Base-by-base conservation (phyloP, 1,140 invertebrate genomes). In the Drosophila sulfurigaster region DNA sequence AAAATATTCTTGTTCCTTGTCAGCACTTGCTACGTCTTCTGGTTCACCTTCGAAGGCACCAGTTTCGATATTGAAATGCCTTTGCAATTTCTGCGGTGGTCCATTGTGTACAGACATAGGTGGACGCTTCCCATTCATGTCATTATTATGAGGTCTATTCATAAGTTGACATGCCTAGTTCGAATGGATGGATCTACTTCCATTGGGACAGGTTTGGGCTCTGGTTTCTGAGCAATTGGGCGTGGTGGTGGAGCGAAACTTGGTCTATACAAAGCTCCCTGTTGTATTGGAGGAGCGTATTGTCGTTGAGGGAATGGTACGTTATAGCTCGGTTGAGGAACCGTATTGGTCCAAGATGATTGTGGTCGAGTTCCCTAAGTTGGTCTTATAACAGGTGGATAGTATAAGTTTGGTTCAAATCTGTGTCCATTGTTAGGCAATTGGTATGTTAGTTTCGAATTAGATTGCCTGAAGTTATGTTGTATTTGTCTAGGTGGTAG, bases 401-500 rank as follows among this genome's bases (percentile, higher is more conserved):
- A 38, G 1, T 38, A 38, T 38, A 38, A 8, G 35, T 7, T 38
- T 38, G 35, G 35, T 38, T 8, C 35, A 38, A 38, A 38, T 38
- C 3, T 38, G 7, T 38, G 7, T 8, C 35, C 35, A 38, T 7
- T 38, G 35, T 38, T 38, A 8, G 35, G 35, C 7, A 38, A 38
- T 38, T 38, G 35, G 7, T 38, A 38, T 8, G 35, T 7, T 38
- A 2, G 35, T 10, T 38, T 38, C 7, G 35, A 38, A 38, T 38
- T 38, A 8, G 7, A 38, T 38, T 38, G 35, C 35, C 7, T 8
- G 7, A 38, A 38, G 35, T 38, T 38, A 8, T 38, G 35, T 38
- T 38, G 35, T 15, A 28, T 20, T 69, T 51, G 66, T 15, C 46
- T 41, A 16, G 66, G 56, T 16, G 48, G 56, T 30, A 59, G 16